Conservation (phyloP, 2,888 invertebrate species). For the Meloe dianella region DNA sequence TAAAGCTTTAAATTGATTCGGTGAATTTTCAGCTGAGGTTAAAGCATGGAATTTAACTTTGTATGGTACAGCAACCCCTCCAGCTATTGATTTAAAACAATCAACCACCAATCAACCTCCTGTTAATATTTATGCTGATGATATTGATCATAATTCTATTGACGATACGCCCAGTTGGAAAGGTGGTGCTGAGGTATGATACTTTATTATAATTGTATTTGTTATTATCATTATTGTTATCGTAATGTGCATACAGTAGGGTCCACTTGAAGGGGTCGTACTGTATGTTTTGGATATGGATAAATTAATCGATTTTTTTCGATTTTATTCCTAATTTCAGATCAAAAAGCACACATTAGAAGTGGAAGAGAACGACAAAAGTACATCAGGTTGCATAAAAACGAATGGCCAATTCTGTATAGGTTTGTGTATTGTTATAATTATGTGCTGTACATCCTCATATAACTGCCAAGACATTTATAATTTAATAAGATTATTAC, state of each 20-base stretch:
- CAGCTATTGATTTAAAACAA: constrained; percentile 50
- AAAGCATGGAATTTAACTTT: constrained; percentile 83
- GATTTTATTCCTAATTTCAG: constrained; percentile 42
- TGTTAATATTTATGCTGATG: constrained; percentile 47
- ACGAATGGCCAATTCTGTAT: constrained; percentile 56
- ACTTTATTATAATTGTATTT: constrained; percentile 19
- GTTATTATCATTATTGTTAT: constrained; percentile 10
- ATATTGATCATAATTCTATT: constrained; percentile 65
- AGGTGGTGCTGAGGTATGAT: constrained; percentile 68
- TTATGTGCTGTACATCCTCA: constrained; percentile 50
- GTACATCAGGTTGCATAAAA: constrained; percentile 54
- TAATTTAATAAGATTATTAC: constrained; percentile 42
- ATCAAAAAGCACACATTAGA: constrained; percentile 54
- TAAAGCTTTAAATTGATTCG: constrained; percentile 33
- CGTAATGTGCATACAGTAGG: neutral
- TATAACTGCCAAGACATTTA: constrained; percentile 42
- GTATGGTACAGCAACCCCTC: constrained; percentile 74
- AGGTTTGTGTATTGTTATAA: constrained; percentile 59
- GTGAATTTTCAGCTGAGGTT: constrained; percentile 62
- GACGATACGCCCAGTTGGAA: constrained; percentile 64
- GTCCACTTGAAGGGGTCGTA: neutral
- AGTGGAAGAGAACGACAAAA: constrained; percentile 52
- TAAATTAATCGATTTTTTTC: constrained; percentile 13
- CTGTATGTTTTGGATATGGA: neutral
- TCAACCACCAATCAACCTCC: constrained; percentile 32